A percentile compares a stretch with the other conserved stretches of the same genome.
Conservation (phyloP, 2,797 vertebrate species). For the Peromyscus melanophrys region DNA sequence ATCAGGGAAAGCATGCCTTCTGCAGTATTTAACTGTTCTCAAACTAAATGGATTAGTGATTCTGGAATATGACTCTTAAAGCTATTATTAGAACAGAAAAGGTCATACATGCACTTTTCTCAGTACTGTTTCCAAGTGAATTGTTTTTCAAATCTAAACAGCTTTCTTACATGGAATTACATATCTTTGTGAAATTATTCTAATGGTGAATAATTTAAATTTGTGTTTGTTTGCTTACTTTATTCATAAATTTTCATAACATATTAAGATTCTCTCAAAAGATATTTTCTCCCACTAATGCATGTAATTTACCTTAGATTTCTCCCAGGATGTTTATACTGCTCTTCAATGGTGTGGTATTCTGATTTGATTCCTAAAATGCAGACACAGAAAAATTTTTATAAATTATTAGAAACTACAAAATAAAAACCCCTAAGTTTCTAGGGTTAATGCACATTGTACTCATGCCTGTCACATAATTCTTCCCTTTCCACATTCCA, state of each 20-base stretch:
- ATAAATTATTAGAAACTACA: not conserved
- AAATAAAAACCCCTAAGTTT: not conserved
- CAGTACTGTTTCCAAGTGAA: not conserved
- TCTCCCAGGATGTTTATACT: not conserved
- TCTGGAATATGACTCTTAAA: not conserved
- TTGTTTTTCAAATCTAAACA: not conserved
- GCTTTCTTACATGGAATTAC: not conserved
- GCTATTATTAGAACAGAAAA: not conserved
- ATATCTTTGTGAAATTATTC: not conserved
- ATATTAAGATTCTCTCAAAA: not conserved
- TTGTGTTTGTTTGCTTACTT: not conserved
- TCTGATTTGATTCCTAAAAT: not conserved
- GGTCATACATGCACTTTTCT: not conserved
- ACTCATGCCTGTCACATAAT: not conserved
- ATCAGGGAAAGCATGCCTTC: not conserved
- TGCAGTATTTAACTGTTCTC: not conserved
- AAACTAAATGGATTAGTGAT: not conserved
- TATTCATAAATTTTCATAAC: not conserved
- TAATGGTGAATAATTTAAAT: not conserved
- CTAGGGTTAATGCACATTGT: too few relatives aligned
- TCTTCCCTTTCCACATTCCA: not conserved
- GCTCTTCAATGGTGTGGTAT: not conserved
- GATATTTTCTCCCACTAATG: not conserved
- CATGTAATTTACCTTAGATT: conserved; percentile 10
- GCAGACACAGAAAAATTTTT: not conserved